phyloP scores from a whole-genome alignment of 2,113 vertebrate species.

The Junco hyemalis region DNA sequence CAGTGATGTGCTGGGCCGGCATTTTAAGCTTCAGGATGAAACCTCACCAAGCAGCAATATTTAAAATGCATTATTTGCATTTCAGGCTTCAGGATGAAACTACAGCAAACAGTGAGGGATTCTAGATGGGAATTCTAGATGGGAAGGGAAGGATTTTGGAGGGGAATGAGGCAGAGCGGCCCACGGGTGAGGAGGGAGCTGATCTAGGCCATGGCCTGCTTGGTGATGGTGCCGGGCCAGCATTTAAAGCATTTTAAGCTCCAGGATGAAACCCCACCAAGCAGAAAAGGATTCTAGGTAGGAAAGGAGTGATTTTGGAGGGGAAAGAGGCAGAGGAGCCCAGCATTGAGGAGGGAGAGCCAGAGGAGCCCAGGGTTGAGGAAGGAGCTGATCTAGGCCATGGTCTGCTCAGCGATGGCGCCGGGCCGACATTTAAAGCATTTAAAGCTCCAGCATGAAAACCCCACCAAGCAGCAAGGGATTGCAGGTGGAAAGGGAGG shows the following conservation, averaged over 20 bases:
- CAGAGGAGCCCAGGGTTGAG: neutral
- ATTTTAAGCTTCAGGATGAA: neutral
- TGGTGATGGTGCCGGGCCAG: too few species aligned
- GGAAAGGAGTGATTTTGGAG: too few species aligned
- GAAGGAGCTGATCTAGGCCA: conserved; percentile 84
- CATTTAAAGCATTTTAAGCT: too few species aligned
- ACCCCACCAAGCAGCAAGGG: accelerated
- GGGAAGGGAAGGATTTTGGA: accelerated
- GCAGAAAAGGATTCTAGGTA: too few species aligned
- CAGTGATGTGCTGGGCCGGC: conserved; percentile 91
- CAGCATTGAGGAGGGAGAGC: too few species aligned
- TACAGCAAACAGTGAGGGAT: accelerated
- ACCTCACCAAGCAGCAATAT: neutral
- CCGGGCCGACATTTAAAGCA: conserved; percentile 76
- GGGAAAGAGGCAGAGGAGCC: too few species aligned
- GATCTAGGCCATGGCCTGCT: too few species aligned
- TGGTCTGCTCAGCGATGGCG: conserved; percentile 90
- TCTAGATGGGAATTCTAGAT: neutral
- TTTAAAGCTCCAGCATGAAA: neutral
- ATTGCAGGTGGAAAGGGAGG: accelerated
- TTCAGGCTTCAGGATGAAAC: too few species aligned
- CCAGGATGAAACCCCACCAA: too few species aligned
- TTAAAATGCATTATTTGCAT: too few species aligned
- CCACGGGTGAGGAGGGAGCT: too few species aligned
- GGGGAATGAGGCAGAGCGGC: too few species aligned